Base-by-base conservation (phyloP, 2,113 vertebrate species). In the Oreochromis niloticus region DNA sequence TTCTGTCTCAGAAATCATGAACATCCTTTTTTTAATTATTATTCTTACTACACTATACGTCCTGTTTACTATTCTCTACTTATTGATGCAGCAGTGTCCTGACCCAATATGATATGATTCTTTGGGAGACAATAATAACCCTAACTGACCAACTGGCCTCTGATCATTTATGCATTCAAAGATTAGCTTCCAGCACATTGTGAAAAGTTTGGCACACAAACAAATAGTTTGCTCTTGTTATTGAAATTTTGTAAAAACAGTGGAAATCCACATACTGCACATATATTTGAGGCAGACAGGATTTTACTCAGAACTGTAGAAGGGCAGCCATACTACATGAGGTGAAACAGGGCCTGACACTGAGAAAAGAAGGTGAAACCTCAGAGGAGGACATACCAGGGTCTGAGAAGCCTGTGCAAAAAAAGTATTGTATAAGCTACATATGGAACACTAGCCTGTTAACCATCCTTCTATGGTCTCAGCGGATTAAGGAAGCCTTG, bases 131-230 rank as follows among this genome's bases (percentile, higher is more conserved):
- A 0, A 43, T 71, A 71, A 22, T 43, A 71, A 13, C 0, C 34
- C 8, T 0, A 71, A 71, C 66, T 12, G n/a, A 0, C 36, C 39
- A 41, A 43, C 66, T 43, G 36, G 7, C 6, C 66, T 71, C 4
- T 14, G 66, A 3, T 27, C 2, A 16, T 71, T 43, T 71, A 24
- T 24, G 39, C 66, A 1, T 16, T 66, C 61, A 0, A 66, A 66
- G 3, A 6, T 66, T 39, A 66, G 32, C 19, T 39, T 66, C 61
- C 61, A 13, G 34, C 34, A 3, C 61, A 66, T 6, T 8, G 30
- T 1, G 61, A 66, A 39, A 66, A 2, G 34, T 39, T 0, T 0
- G 1, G 10, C 17, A 7, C 61, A 66, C 32, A 1, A 66, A 39
- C 32, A 66, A 66, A 39, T 66, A n/a, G 32, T 66, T 63, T 63